Percentiles rank a stretch among this genome's conserved stretches.
Evolutionary conservation across 2,797 vertebrate species (phyloP).

Genomic region (Chromis chromis): DNA sequence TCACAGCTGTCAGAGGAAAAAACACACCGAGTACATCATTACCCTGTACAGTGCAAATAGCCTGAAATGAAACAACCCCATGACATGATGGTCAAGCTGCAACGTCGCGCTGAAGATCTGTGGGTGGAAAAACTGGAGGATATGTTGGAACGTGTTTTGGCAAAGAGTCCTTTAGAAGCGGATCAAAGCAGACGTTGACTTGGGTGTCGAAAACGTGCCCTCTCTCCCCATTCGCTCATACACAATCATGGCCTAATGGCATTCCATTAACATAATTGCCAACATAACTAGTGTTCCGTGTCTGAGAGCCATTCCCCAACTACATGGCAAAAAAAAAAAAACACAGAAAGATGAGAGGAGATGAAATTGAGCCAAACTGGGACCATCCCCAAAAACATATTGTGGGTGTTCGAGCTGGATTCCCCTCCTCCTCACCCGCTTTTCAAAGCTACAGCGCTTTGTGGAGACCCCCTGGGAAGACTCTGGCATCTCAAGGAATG

Average conservation of each 20-base stretch:
- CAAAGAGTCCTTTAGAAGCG: conserved; percentile 86
- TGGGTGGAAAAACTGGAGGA: conserved; percentile 30
- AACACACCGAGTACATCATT: conserved; percentile 72
- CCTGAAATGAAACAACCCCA: conserved; percentile 60
- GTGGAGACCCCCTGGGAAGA: conserved; percentile 80
- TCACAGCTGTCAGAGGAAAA: conserved; percentile 67
- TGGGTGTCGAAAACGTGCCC: conserved; percentile 86
- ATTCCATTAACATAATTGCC: conserved; percentile 99
- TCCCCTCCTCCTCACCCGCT: conserved; percentile 50
- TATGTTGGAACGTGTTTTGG: conserved; percentile 80
- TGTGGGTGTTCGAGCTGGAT: conserved; percentile 74
- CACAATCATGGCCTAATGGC: conserved; percentile 98
- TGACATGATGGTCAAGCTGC: conserved; percentile 68
- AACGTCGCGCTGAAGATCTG: conserved; percentile 44
- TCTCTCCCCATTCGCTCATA: conserved; percentile 95
- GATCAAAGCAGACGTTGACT: conserved; percentile 88
- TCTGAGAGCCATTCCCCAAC: conserved; percentile 93
- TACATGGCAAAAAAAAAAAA: conserved; percentile 79
- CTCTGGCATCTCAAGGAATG: conserved; percentile 82
- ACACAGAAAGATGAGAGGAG: conserved; percentile 67
- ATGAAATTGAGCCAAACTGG: conserved; percentile 76
- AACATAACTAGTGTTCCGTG: conserved; percentile 97
- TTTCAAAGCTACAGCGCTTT: conserved; percentile 77
- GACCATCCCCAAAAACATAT: conserved; percentile 79
- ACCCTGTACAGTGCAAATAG: conserved; percentile 62